Percentiles rank a stretch among this genome's conserved stretches.
Conservation (phyloP, 2,888 invertebrate species). For the Drosophila nr. perissopoda region DNA sequence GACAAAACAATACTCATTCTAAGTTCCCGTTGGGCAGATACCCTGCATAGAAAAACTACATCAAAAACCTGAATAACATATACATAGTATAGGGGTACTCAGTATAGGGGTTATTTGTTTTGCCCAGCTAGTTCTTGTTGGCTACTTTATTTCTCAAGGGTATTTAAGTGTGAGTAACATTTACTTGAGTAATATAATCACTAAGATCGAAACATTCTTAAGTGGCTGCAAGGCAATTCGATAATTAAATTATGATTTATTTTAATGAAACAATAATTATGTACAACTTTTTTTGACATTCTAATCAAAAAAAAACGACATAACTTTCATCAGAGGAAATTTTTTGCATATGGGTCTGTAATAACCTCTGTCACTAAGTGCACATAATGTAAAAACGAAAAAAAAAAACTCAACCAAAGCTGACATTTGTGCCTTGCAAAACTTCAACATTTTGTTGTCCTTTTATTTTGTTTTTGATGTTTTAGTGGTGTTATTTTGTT, state of each 20-base stretch:
- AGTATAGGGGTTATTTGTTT: not conserved
- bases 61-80: not conserved
- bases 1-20: conserved; percentile 6
- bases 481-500: conserved; percentile 1
- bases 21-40: not conserved
- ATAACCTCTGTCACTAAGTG: conserved; percentile 10
- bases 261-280: not conserved
- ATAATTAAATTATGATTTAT: not conserved
- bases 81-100: not conserved
- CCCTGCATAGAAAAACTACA: not conserved
- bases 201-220: not conserved
- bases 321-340: conserved; percentile 14
- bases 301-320: not conserved
- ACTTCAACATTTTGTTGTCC: conserved; percentile 42
- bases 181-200: too few relatives aligned
- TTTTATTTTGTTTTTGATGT: conserved; percentile 8
- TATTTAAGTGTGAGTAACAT: not conserved
- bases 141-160: not conserved
- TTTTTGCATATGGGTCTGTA: conserved; percentile 28
- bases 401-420: conserved; percentile 40
- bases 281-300: not conserved
- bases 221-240: not conserved
- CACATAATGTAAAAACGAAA: conserved; percentile 13
- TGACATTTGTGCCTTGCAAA: conserved; percentile 51
- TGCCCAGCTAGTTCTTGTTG: not conserved